These are phyloP conservation scores for Rhinella marina DNA, from an alignment of 2,797 vertebrate genomes.

Conservation along the genomic window DNA sequence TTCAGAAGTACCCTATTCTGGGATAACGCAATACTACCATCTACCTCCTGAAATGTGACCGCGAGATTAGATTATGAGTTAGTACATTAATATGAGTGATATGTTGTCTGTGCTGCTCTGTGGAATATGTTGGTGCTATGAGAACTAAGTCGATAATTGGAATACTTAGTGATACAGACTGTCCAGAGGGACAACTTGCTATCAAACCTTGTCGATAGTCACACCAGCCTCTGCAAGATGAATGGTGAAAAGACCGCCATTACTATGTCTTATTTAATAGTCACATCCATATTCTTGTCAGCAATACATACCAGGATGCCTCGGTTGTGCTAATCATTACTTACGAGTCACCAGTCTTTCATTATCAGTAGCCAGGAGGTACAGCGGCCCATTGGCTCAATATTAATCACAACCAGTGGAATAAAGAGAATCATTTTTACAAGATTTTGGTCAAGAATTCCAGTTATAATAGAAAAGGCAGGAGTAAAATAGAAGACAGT, in stretches of 20 bases:
- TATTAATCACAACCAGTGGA: neutral
- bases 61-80: too few relatives aligned
- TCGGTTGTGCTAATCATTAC: neutral
- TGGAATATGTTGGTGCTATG: too few relatives aligned
- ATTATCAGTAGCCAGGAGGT: neutral
- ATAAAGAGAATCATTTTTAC: neutral
- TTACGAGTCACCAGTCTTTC: neutral
- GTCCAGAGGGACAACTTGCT: too few relatives aligned
- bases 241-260: neutral
- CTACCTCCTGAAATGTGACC: too few relatives aligned
- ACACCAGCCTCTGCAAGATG: neutral
- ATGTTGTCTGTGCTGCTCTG: too few relatives aligned
- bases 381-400: neutral
- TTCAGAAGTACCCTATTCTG: too few relatives aligned
- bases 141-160: too few relatives aligned
- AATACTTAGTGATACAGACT: too few relatives aligned
- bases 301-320: neutral
- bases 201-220: neutral
- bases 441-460: neutral
- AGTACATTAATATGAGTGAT: too few relatives aligned
- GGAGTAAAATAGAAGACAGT: neutral
- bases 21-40: too few relatives aligned
- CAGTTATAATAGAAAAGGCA: neutral
- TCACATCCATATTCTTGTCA: constrained; percentile 1
- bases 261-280: neutral